Evolutionary conservation across 2,113 vertebrate genomes (phyloP).

Genomic region (Sinosuthora webbiana): DNA sequence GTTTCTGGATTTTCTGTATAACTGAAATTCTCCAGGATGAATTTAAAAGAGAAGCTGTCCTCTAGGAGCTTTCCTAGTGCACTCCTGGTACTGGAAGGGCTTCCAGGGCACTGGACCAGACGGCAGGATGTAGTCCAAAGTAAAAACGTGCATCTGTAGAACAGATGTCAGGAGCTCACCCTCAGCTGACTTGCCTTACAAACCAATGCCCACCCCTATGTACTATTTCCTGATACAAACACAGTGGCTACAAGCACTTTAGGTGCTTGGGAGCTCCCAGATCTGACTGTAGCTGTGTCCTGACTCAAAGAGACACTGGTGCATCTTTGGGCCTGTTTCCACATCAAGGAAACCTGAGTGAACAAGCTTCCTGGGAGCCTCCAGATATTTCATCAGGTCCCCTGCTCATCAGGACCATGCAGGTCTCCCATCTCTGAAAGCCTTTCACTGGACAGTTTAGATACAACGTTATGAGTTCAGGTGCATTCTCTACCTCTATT

Average conservation of each 20-base stretch:
- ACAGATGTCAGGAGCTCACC: not conserved
- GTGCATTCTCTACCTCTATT: not conserved
- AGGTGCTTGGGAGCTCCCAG: not conserved
- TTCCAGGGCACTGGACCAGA: not conserved
- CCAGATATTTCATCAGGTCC: not conserved
- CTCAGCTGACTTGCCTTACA: not conserved
- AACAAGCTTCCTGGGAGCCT: not conserved
- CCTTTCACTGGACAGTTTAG: not conserved
- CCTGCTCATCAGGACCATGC: not conserved
- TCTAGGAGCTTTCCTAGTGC: not conserved
- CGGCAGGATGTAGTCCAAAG: not conserved
- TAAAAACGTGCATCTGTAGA: not conserved
- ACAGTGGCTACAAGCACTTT: not conserved
- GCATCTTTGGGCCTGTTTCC: not conserved
- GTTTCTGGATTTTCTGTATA: not conserved
- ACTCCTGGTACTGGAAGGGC: not conserved
- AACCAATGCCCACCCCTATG: not conserved
- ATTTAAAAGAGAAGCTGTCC: not conserved
- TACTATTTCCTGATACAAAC: not conserved
- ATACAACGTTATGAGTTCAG: not conserved
- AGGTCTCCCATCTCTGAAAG: not conserved
- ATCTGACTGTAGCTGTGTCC: not conserved
- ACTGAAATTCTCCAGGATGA: not conserved
- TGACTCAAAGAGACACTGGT: not conserved
- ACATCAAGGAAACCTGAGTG: not conserved